phyloP scores from a whole-genome alignment of 1,140 invertebrate genomes.

The Calephelis virginiensis region DNA sequence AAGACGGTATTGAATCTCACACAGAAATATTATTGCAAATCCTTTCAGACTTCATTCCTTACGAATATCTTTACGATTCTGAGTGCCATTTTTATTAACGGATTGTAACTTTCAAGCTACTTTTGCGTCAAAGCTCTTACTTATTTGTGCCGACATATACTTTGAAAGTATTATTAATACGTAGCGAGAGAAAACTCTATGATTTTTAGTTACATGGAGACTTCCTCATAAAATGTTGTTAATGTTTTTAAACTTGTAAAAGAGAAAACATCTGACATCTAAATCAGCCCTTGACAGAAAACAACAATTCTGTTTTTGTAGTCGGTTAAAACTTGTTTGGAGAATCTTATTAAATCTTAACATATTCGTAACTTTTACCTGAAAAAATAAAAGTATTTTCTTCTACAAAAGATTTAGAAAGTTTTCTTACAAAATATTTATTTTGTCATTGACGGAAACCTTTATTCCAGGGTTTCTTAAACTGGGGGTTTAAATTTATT shows the following conservation, averaged over 20 bases:
- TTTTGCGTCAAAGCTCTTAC: slow-evolving; percentile 12
- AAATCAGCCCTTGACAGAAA: no score
- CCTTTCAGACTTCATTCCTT: slow-evolving; percentile 15
- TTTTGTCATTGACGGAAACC: slow-evolving; percentile 6
- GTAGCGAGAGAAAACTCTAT: no score
- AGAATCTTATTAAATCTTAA: neutral
- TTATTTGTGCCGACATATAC: neutral
- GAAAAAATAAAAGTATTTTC: neutral
- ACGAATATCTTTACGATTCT: slow-evolving; percentile 15
- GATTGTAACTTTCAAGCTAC: slow-evolving; percentile 15
- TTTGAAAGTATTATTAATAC: neutral
- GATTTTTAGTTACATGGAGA: no score
- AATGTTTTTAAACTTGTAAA: no score
- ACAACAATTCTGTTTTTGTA: no score
- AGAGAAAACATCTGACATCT: no score
- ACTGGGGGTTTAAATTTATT: no score
- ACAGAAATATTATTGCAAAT: slow-evolving; percentile 18
- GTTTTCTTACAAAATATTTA: slow-evolving; percentile 13
- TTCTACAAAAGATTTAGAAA: neutral
- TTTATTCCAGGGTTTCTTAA: neutral
- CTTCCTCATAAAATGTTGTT: no score
- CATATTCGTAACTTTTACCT: neutral
- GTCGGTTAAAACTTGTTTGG: neutral
- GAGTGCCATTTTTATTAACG: slow-evolving; percentile 13
- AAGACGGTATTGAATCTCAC: no score